These are phyloP conservation scores for Lacerta bilineata DNA, from an alignment of 2,797 vertebrate genomes.

Conservation along the genomic window DNA sequence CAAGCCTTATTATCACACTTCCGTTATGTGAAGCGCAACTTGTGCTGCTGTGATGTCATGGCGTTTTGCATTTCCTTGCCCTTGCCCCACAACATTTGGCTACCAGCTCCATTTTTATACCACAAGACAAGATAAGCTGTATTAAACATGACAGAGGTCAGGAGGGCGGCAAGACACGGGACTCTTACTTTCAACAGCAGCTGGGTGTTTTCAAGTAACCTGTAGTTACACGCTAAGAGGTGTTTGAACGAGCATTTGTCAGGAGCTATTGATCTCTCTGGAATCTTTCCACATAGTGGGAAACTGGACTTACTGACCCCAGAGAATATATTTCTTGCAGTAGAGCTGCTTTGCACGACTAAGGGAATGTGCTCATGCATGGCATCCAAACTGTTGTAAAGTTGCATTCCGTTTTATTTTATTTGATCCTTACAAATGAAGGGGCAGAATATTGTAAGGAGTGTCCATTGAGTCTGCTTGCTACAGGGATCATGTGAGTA, in stretches of 20 bases:
- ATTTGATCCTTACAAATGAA: conserved; percentile 65
- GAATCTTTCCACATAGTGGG: background rate
- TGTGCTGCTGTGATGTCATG: background rate
- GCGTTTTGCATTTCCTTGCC: background rate
- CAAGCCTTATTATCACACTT: background rate
- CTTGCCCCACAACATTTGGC: background rate
- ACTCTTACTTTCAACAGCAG: background rate
- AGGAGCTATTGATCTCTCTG: background rate
- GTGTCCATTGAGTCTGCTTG: conserved; percentile 57
- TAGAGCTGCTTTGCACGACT: conserved; percentile 30
- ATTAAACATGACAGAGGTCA: background rate
- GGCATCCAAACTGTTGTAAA: conserved; percentile 49
- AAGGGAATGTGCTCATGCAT: conserved; percentile 53
- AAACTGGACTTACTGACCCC: background rate
- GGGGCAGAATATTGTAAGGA: conserved; percentile 62
- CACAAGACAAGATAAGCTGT: background rate
- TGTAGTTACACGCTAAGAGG: background rate
- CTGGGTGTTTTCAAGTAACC: background rate
- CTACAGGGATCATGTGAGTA: conserved; percentile 39
- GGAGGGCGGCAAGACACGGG: background rate
- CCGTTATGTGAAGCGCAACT: no score
- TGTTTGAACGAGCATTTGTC: background rate
- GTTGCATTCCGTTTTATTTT: conserved; percentile 68
- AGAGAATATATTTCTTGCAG: background rate
- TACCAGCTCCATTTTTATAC: background rate